Base-by-base conservation (phyloP, 2,797 vertebrate species). In the Etheostoma nigrum region DNA sequence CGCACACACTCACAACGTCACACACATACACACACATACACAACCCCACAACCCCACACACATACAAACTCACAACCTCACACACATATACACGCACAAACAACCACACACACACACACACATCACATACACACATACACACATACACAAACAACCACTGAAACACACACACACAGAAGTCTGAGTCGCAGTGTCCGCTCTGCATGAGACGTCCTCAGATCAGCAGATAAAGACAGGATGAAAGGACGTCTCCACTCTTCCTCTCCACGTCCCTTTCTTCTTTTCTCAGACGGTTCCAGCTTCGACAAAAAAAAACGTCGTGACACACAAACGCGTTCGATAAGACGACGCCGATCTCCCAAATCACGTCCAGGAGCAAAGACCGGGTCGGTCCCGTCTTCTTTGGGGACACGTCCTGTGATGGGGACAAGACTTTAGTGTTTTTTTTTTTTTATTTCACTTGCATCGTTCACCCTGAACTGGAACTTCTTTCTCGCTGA, bases 141-240 rank as follows among this genome's bases (percentile, higher is more conserved):
- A 63, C 15, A 42, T 5, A 57, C 21, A n/a, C n/a, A 18, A 16
- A n/a, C 51, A 21, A 13, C 60, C 53, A 44, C 64, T 11, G 57
- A 44, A 60, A 63, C n/a, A 45, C 48, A 68, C 79, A 72, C 51
- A 71, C 59, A 66, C 74, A 23, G n/a, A 3, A 58, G 59, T 62
- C 48, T 68, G 68, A 81, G 71, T 69, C 61, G 79, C 73, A 65
- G 67, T 36, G 51, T 76, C 78, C 53, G 42, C 85, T 57, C 74
- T 14, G 33, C 77, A 61, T 76, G 85, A 73, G 74, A 68, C 86
- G 74, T 63, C 64, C 82, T 45, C 62, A 33, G 77, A 87, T 92
- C 85, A 71, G 86, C 76, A 73, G 67, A 83, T 64, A 76, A 67
- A 74, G 89, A 70, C 79, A 89, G 64, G 87, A 85, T 76, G 63